phyloP scores from a whole-genome alignment of 2,113 vertebrate genomes.

The Limanda limanda region DNA sequence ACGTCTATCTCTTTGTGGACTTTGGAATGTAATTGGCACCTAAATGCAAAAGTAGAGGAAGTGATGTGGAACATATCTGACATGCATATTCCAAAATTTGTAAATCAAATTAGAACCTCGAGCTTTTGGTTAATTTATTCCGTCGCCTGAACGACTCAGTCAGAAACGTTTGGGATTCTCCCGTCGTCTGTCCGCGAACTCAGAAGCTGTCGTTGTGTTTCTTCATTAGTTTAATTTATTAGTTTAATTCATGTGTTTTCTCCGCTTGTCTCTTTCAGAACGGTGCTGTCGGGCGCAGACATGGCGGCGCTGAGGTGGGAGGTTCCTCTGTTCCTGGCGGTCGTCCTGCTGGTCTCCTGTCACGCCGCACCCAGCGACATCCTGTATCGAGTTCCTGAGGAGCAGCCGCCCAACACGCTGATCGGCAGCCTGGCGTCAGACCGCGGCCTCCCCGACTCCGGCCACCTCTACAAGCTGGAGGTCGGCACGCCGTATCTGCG shows the following conservation, averaged over 20 bases:
- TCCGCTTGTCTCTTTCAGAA: conserved; percentile 58
- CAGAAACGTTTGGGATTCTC: no score
- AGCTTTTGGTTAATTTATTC: no score
- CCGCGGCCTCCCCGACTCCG: conserved; percentile 90
- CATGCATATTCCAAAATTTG: neutral
- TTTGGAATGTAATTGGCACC: neutral
- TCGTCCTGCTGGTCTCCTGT: conserved; percentile 57
- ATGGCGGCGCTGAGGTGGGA: conserved; percentile 68
- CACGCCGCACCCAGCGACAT: conserved; percentile 65
- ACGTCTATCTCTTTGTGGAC: no score
- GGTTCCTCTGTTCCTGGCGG: conserved; percentile 44
- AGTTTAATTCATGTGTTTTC: neutral
- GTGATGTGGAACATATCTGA: no score
- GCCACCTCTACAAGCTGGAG: conserved; percentile 97
- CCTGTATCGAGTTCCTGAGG: conserved; percentile 89
- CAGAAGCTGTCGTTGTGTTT: no score
- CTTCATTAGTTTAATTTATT: no score
- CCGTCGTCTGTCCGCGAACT: no score
- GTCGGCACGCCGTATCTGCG: conserved; percentile 92
- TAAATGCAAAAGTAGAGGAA: neutral
- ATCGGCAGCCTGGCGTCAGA: conserved; percentile 94
- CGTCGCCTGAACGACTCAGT: no score
- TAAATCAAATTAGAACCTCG: neutral
- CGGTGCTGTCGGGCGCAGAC: conserved; percentile 38
- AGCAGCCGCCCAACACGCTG: conserved; percentile 94